These are phyloP conservation scores for Bombus waltoni DNA, from an alignment of 1,140 invertebrate genomes.

Conservation along the genomic window DNA sequence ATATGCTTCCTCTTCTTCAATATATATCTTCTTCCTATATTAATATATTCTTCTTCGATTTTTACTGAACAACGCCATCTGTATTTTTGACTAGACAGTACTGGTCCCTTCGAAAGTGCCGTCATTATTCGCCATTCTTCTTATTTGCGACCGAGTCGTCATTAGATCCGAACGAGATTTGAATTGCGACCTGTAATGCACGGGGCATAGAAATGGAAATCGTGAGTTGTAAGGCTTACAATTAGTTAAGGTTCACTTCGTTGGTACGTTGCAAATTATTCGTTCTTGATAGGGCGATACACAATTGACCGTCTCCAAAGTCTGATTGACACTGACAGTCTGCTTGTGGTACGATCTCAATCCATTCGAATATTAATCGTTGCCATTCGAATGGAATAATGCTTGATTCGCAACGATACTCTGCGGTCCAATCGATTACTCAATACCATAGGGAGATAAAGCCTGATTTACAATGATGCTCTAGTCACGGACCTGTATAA, in stretches of 20 bases:
- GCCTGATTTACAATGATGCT: conserved; percentile 8
- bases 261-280: background rate
- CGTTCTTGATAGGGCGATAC: too few relatives aligned
- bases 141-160: too few relatives aligned
- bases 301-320: conserved; percentile 6
- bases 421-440: conserved; percentile 1
- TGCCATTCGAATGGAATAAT: background rate
- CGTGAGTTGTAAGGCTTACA: background rate
- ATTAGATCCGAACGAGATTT: too few relatives aligned
- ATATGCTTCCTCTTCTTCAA: too few relatives aligned
- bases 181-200: too few relatives aligned
- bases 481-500: conserved; percentile 16
- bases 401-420: conserved; percentile 13
- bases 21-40: background rate
- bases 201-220: background rate
- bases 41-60: background rate
- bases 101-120: background rate
- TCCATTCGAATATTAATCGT: conserved; percentile 32
- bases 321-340: conserved; percentile 37
- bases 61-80: too few relatives aligned
- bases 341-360: conserved; percentile 15
- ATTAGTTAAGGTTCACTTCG: background rate
- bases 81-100: background rate
- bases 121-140: background rate
- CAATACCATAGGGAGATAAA: conserved; percentile 13